phyloP scores from a whole-genome alignment of 2,888 invertebrate species.

The Luperina nickerlii region DNA sequence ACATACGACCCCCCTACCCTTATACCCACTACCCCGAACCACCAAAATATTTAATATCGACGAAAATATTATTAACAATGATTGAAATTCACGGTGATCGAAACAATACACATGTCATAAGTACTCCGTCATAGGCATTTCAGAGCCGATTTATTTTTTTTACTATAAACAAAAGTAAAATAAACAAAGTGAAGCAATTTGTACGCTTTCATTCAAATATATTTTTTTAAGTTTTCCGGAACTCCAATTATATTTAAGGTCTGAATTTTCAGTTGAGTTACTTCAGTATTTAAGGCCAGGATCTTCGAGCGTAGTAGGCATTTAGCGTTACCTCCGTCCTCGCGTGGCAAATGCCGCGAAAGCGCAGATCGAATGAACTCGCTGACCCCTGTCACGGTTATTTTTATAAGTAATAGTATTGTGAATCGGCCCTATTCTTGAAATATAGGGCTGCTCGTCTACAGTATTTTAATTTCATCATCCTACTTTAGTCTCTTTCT shows the following conservation, averaged over 20 bases:
- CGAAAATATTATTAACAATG: slow-evolving; percentile 54
- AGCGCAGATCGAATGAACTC: too few relatives aligned
- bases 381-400: too few relatives aligned
- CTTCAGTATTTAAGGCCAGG: slow-evolving; percentile 12
- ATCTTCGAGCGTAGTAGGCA: too few relatives aligned
- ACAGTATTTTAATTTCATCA: too few relatives aligned
- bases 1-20: slow-evolving; percentile 10
- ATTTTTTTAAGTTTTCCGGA: background rate
- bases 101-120: slow-evolving; percentile 42
- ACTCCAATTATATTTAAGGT: background rate
- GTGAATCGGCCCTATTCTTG: too few relatives aligned
- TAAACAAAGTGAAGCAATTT: slow-evolving; percentile 13
- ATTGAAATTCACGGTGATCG: slow-evolving; percentile 42
- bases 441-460: too few relatives aligned
- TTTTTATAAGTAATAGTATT: too few relatives aligned
- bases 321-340: too few relatives aligned
- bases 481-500: too few relatives aligned
- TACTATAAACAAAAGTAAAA: slow-evolving; percentile 26
- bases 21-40: slow-evolving; percentile 4
- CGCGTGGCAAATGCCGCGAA: too few relatives aligned
- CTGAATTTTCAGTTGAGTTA: slow-evolving; percentile 11
- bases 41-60: slow-evolving; percentile 50
- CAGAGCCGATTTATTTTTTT: slow-evolving; percentile 13
- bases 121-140: background rate
- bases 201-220: slow-evolving; percentile 1